phyloP scores from a whole-genome alignment of 2,888 invertebrate species.

The Plemyria rubiginata region DNA sequence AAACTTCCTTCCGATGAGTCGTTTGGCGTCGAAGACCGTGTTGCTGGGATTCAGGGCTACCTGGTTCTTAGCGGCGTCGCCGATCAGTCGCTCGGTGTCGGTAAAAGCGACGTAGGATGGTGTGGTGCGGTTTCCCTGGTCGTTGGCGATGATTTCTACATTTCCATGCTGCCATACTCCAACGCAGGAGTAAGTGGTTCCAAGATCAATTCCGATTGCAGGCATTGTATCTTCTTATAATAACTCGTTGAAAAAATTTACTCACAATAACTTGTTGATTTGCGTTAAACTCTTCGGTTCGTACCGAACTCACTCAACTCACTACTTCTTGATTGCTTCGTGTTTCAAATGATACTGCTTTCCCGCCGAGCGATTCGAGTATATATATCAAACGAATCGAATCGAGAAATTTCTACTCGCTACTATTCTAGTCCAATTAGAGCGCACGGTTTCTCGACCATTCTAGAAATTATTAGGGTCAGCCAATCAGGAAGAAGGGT shows the following conservation, averaged over 20 bases:
- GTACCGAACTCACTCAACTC: conserved; percentile 20
- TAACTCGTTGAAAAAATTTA: conserved; percentile 17
- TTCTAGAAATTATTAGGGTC: conserved; percentile 6
- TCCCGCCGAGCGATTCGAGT: conserved; percentile 15
- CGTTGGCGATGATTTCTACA: conserved; percentile 89
- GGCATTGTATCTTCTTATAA: conserved; percentile 63
- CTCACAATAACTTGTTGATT: conserved; percentile 3
- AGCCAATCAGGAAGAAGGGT: conserved; percentile 16
- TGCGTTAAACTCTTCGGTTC: conserved; percentile 10
- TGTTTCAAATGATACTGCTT: conserved; percentile 28
- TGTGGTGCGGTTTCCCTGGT: conserved; percentile 89
- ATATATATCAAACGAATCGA: conserved; percentile 21
- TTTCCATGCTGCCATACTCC: conserved; percentile 86
- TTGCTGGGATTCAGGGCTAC: conserved; percentile 90
- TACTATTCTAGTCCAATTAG: conserved; percentile 22
- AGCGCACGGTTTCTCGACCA: conserved; percentile 13
- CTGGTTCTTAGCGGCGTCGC: conserved; percentile 89
- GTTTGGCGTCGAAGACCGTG: conserved; percentile 90
- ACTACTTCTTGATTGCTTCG: conserved; percentile 5
- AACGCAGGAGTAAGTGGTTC: conserved; percentile 84
- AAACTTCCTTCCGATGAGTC: conserved; percentile 91
- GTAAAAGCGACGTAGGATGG: conserved; percentile 91
- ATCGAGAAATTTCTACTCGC: conserved; percentile 20
- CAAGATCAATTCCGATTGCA: conserved; percentile 84
- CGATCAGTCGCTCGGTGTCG: conserved; percentile 88